phyloP scores from a whole-genome alignment of 2,797 vertebrate genomes.

The Scyliorhinus canicula region DNA sequence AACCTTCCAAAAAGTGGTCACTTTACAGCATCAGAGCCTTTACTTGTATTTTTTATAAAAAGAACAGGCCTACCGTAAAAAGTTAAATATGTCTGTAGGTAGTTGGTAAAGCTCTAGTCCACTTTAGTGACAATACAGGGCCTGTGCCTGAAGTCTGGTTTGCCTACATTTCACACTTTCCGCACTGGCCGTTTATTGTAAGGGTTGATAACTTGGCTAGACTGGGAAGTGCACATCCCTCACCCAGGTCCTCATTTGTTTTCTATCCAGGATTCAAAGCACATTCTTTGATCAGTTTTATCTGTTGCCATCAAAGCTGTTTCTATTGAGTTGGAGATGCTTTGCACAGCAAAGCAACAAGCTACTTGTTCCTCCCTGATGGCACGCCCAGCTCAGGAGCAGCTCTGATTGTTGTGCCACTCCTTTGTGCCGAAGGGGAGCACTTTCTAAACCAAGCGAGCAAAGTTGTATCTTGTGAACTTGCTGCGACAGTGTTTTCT shows the following conservation, averaged over 20 bases:
- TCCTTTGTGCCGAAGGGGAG: background rate
- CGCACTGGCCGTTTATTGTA: background rate
- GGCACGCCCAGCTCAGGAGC: background rate
- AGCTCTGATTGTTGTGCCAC: background rate
- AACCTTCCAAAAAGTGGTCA: no score
- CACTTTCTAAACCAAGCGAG: background rate
- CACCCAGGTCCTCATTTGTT: background rate
- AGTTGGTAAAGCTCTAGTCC: no score
- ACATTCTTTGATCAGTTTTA: background rate
- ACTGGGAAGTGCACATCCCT: background rate
- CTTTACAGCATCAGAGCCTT: no score
- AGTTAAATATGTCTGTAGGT: no score
- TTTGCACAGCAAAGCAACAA: background rate
- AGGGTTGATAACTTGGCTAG: background rate
- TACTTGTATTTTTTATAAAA: no score
- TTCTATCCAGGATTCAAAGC: background rate
- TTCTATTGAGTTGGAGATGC: background rate
- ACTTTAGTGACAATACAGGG: background rate
- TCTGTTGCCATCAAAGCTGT: background rate
- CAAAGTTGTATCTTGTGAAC: background rate
- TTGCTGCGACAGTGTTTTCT: background rate
- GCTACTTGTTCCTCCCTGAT: background rate
- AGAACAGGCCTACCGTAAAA: no score
- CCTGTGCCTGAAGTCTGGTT: background rate
- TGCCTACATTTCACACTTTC: background rate